Base-by-base conservation (phyloP, 2,888 invertebrate species). In the Microplitis deprimator region DNA sequence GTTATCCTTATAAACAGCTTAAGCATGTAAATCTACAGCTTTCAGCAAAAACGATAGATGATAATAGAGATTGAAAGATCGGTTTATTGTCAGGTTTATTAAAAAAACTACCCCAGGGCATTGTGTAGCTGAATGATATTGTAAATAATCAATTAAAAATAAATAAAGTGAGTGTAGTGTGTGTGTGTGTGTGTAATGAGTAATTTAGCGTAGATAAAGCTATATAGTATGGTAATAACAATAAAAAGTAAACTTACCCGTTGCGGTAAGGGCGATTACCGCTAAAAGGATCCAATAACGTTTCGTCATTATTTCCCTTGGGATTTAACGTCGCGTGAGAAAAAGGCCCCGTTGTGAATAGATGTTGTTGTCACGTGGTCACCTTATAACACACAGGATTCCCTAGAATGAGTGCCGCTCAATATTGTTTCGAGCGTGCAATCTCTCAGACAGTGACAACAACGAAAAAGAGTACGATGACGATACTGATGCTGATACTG, bases 251-350 rank as follows among this genome's bases (percentile, higher is more conserved):
- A 81, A 88, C 89, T 89, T 82, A 89, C 89, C 89, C 82, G 87
- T 87, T 82, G 88, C 86, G 87, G 89, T 89, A 84, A 89, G 88
- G 89, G 88, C 89, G 87, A 89, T 88, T 82, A 88, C 89, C 87
- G 89, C 89, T 86, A 89, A 86, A 83, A 89, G 85, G 82, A 87
- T 87, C 88, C 89, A 89, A 82, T 86, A 86, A 79, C 82, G 82
- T 88, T 84, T 87, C 89, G 89, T 89, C 50, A 50, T 50, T 50
- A 13, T 86, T 89, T 88, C 73, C 76, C 79, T 67, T 74, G 76
- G 70, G 71, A 77, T 76, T 77, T 77, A 71, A 72, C 70, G 50
- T 29, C 29, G 77, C 64, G 73, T 67, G 40, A 77, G 39, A 61
- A 20, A 72, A 68, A 71, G 41, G 61, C 76, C 72, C 16, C 67